These are phyloP conservation scores for Therioaphis trifolii DNA, from an alignment of 2,888 invertebrate genomes.

Conservation along the genomic window DNA sequence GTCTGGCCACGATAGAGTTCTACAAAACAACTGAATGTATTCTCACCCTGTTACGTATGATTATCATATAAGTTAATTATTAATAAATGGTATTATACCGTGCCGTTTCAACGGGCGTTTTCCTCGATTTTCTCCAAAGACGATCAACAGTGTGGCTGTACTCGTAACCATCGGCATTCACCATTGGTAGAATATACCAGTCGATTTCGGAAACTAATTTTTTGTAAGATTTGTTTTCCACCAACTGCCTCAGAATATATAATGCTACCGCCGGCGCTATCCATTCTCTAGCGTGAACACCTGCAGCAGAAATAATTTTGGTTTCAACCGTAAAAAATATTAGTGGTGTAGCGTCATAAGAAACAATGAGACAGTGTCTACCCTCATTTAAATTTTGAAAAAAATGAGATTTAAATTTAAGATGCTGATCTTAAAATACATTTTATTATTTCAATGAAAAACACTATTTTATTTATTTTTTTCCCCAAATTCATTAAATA, in stretches of 20 bases:
- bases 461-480: too few relatives aligned
- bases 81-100: slow-evolving; percentile 26
- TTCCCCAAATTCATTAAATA: too few relatives aligned
- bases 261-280: slow-evolving; percentile 84
- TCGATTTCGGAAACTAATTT: slow-evolving; percentile 71
- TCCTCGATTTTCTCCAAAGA: slow-evolving; percentile 65
- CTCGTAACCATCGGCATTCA: slow-evolving; percentile 89
- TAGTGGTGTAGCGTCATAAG: too few relatives aligned
- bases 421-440: too few relatives aligned
- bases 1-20: slow-evolving; percentile 66
- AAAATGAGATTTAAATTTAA: too few relatives aligned
- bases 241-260: slow-evolving; percentile 78
- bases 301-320: slow-evolving; percentile 67
- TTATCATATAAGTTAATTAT: neutral
- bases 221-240: slow-evolving; percentile 73
- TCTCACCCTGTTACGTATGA: neutral
- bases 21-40: slow-evolving; percentile 55
- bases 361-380: too few relatives aligned
- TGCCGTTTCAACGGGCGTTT: slow-evolving; percentile 29
- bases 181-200: slow-evolving; percentile 79
- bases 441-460: too few relatives aligned
- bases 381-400: too few relatives aligned
- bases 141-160: slow-evolving; percentile 82
- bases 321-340: too few relatives aligned
- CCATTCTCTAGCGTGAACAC: slow-evolving; percentile 92